Evolutionary conservation across 2,888 invertebrate genomes (phyloP), one percentile per base, ranked within the genome.

Genomic region (Ectropis crepuscularia): DNA sequence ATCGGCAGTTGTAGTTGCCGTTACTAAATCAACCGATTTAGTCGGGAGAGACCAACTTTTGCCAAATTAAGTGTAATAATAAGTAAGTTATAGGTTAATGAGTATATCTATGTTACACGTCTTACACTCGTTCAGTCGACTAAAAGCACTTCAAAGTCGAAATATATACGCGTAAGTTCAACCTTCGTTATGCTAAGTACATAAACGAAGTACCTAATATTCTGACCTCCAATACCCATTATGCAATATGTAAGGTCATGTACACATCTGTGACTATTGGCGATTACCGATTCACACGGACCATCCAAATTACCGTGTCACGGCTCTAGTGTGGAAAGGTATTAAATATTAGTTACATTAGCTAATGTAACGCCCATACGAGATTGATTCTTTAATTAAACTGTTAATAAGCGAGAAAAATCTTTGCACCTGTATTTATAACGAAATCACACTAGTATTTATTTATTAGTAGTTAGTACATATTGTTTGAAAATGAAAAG

Each of bases 301-400:
- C 88, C 87, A 82, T 80, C 77, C 72, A 82, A 89, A 90, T 90
- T 86, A 83, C 82, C 89, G 84, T 85, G 89, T 90, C 90, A 89
- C 82, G 85, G 72, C 68, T 74, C 70, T 66, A 74, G 82, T 83
- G 81, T 82, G 76, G 79, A 77, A 75, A 47, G 36, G 38, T 39
- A n/a, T 53, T 55, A 55, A 55, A 47, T 55, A 47, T 55, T 55
- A 5, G 12, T 12, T 46, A 38, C n/a, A 47, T 62, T 46, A 48
- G 43, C 11, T 53, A 11, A 12, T 42, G 47, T 28, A 6, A 42
- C 53, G 61, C 53, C 61, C 55, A 28, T 60, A 12, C 6, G 55
- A 39, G 47, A 46, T 47, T 47, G 39, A 51, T 51, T 51, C 41
- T 39, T 41, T 48, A 41, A 47, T 46, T 55, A 55, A 43, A 45